Evolutionary conservation across 1,140 invertebrate species (phyloP).

Genomic region (Drosophila burlai): DNA sequence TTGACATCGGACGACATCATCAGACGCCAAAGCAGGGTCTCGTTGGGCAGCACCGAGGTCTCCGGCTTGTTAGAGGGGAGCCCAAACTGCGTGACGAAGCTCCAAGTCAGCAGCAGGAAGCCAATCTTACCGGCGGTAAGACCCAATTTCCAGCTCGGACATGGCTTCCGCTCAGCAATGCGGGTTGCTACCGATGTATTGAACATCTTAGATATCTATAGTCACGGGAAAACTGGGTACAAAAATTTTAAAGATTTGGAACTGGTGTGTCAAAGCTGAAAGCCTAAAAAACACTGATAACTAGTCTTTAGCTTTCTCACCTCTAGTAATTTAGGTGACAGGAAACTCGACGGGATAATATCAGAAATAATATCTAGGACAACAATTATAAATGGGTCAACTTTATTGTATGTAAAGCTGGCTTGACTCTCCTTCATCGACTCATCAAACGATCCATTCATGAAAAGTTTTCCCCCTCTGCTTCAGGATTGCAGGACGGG

Average conservation of each 20-base stretch:
- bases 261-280: not conserved
- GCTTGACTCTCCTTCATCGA: not conserved
- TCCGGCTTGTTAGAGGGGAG: not conserved
- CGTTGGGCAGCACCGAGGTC: not conserved
- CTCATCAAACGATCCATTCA: constrained; percentile 41
- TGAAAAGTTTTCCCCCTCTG: constrained; percentile 17
- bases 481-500: constrained; percentile 14
- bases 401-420: not conserved
- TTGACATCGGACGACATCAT: not conserved
- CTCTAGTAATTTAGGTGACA: not conserved
- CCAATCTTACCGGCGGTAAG: not conserved
- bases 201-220: not conserved
- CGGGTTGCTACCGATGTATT: not conserved
- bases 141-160: not conserved
- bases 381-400: constrained; percentile 10
- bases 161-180: not conserved
- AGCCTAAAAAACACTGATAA: not conserved
- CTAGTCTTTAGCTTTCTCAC: not conserved
- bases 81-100: not conserved
- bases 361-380: not conserved
- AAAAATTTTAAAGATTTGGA: not conserved
- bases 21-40: not conserved
- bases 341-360: not conserved
- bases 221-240: not conserved
- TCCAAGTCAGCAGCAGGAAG: not conserved